phyloP scores from a whole-genome alignment of 2,797 vertebrate species.

The Danio albolineatus region DNA sequence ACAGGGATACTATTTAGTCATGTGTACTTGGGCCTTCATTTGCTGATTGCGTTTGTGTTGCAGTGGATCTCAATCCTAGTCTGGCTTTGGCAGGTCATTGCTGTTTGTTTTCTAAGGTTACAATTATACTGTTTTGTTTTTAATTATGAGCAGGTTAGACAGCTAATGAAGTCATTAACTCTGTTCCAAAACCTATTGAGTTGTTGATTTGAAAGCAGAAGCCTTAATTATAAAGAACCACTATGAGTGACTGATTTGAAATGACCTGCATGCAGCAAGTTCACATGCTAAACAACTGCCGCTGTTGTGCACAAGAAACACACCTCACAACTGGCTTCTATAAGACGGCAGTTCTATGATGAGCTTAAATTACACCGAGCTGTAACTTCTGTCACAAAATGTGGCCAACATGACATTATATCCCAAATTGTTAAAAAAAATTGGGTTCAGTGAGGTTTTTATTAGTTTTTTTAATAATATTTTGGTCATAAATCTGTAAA shows the following conservation, averaged over 20 bases:
- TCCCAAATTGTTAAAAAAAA: no score
- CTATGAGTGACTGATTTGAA: slow-evolving; percentile 6
- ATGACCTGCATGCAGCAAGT: background rate
- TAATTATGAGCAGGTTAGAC: background rate
- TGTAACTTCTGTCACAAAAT: no score
- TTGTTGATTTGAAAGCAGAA: background rate
- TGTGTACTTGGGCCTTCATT: background rate
- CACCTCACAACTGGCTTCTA: background rate
- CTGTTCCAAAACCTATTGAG: background rate
- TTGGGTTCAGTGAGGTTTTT: no score
- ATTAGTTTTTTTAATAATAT: no score
- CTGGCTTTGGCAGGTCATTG: background rate
- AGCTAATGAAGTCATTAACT: background rate
- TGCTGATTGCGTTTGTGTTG: slow-evolving; percentile 2
- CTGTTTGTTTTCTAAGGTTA: slow-evolving; percentile 1
- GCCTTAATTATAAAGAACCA: slow-evolving; percentile 1
- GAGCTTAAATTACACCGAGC: background rate
- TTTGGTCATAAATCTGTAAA: no score
- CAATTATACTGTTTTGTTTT: background rate
- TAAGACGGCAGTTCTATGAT: background rate
- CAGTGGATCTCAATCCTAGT: background rate
- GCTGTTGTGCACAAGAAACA: background rate
- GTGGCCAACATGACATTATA: background rate
- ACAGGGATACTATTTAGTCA: background rate
- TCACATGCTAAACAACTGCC: background rate